Percentiles rank a stretch among this genome's conserved stretches.
Evolutionary conservation across 2,888 invertebrate genomes (phyloP).

Genomic region (Lepeophtheirus nordmannii): DNA sequence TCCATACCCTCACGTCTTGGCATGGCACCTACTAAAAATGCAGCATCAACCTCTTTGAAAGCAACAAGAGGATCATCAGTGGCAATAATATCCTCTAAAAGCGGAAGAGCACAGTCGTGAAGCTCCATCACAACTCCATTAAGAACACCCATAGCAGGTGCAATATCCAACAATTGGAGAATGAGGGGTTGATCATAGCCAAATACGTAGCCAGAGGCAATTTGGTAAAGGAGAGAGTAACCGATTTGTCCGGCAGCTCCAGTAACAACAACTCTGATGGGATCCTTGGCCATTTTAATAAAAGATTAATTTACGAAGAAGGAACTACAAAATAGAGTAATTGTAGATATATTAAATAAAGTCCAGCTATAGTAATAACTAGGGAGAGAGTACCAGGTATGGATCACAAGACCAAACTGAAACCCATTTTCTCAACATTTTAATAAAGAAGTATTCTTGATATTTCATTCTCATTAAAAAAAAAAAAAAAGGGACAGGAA

Average conservation of each 20-base stretch:
- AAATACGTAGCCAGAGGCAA: conserved; percentile 90
- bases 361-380: too few species aligned
- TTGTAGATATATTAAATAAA: too few species aligned
- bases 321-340: too few species aligned
- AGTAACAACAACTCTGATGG: conserved; percentile 37
- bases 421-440: not conserved
- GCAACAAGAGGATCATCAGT: conserved; percentile 75
- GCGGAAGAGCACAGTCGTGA: conserved; percentile 80
- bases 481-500: not conserved
- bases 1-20: conserved; percentile 97
- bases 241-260: conserved; percentile 99
- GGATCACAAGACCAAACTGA: not conserved
- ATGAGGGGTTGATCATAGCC: conserved; percentile 70
- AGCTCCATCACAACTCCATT: conserved; percentile 96
- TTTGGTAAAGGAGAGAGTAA: conserved; percentile 82
- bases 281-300: not conserved
- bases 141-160: conserved; percentile 88
- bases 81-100: conserved; percentile 62
- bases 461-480: not conserved
- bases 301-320: not conserved
- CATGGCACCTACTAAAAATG: conserved; percentile 94
- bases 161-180: conserved; percentile 82
- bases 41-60: conserved; percentile 89
- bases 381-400: not conserved
- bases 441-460: not conserved